Base-by-base conservation (phyloP, 2,888 invertebrate species). In the Ariolimax columbianus region DNA sequence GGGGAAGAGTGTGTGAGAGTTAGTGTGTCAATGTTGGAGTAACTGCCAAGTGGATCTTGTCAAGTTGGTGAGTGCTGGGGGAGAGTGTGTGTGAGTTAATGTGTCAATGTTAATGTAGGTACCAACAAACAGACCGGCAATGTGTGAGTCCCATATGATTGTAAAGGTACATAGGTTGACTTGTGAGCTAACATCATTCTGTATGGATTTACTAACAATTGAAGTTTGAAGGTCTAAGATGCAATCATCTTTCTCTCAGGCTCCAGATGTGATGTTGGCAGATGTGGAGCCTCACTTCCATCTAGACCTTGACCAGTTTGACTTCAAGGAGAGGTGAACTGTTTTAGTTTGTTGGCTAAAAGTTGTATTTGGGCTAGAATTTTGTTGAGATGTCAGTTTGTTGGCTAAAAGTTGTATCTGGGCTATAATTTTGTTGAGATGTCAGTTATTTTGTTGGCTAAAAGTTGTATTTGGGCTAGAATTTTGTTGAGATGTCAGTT, bases 261-360 rank as follows among this genome's bases (percentile, higher is more conserved):
- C 92, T 2, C 93, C 93, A 66, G 93, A 93, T 86, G 88, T 93
- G 2, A 90, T 92, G 86, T 88, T 93, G 73, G 91, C 89, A 73
- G 93, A 93, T 86, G 78, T 93, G 19, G 91, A 92, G 68, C 83
- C 88, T 19, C 88, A 90, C 30, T 90, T 92, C 40, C 88, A 88
- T 23, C 81, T 93, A 4, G 89, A 92, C 30, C 68, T 84, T 4
- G 88, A 89, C 19, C 80, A 90, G 73, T 89, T 93, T 83, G 88
- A 90, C 11, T 89, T 91, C 51, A 88, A 88, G 72, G 90, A 91
- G 87, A 91, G 90, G 92, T 92, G 72, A 82, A 43, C 63, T 51
- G 23, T 26, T 23, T 30, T 14, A 19, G 40, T n/a, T 40, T 40
- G 38, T 38, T 38, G 38, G 23, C 26, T 77, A 17, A 47, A 47